Evolutionary conservation across 35 echinoderm and acorn worm genomes (phyloP).

Genomic region (Apostichopus californicus): DNA sequence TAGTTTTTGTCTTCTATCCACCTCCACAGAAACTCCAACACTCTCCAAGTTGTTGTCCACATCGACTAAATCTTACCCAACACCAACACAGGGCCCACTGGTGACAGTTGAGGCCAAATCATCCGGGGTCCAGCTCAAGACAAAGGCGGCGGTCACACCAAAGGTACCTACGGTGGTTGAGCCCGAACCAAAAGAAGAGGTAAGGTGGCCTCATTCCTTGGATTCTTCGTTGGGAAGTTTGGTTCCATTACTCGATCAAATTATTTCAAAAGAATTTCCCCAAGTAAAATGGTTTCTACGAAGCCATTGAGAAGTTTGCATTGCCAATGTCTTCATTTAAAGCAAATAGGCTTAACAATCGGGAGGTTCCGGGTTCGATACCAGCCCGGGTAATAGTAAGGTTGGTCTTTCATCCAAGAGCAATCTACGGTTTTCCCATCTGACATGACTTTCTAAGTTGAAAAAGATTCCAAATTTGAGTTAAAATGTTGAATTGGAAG

Average conservation of each 20-base stretch:
- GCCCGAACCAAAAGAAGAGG: conserved; percentile 47
- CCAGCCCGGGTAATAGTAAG: too few relatives aligned
- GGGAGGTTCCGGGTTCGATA: too few relatives aligned
- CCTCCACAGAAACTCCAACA: conserved; percentile 37
- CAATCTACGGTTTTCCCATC: too few relatives aligned
- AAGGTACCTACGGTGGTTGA: conserved; percentile 21
- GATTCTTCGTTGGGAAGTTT: not conserved
- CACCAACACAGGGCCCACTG: not conserved
- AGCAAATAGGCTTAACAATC: too few relatives aligned
- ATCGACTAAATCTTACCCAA: conserved; percentile 18
- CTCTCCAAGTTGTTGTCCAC: conserved; percentile 30
- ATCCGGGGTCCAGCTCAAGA: conserved; percentile 6
- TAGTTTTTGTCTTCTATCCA: too few relatives aligned
- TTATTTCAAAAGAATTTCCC: not conserved
- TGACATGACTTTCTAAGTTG: too few relatives aligned
- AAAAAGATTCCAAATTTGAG: too few relatives aligned
- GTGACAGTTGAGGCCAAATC: conserved; percentile 56
- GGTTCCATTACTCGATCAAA: not conserved
- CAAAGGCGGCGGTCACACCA: conserved; percentile 26
- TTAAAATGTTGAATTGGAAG: too few relatives aligned
- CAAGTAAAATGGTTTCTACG: not conserved
- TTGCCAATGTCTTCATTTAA: too few relatives aligned
- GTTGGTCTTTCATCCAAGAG: too few relatives aligned
- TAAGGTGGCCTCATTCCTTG: not conserved
- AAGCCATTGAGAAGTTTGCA: not conserved